Base-by-base conservation (phyloP, 2,113 vertebrate species). In the Rafetus swinhoei region DNA sequence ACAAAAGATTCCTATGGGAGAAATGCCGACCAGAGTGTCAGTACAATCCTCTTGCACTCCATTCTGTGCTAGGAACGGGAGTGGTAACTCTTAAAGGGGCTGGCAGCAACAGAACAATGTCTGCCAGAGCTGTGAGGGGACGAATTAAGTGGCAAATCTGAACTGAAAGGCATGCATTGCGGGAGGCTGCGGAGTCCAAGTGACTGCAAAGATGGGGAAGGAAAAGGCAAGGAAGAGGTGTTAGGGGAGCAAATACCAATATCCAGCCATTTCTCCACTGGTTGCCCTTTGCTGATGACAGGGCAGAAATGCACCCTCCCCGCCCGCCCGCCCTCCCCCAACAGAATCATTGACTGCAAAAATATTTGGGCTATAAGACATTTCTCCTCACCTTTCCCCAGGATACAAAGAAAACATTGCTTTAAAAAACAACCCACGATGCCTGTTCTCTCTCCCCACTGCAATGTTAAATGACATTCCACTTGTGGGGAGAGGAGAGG, bases 111-210 rank as follows among this genome's bases (percentile, higher is more conserved):
- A 97, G 85, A 93, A 89, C 62, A 92, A 93, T 82, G 22, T 84
- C 19, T 92, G 85, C 89, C 93, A 81, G 16, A 76, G 25, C 39
- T 0, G 21, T 57, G 90, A 77, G 32, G 65, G 62, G 65, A 72
- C 19, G n/a, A 72, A 69, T 32, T 18, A 35, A 21, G 62, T 27
- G 94, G 94, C 65, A 11, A 35, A 18, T 1, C 24, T 81, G 2
- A 94, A 96, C 92, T 35, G 54, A 96, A 96, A 97, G 89, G 90
- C 95, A 95, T 96, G 96, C 93, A 90, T 45, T 54, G 19, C 81
- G 35, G 74, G 21, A 6, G 89, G 81, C 86, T 90, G 90, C 91
- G 96, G 90, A 95, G 87, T 84, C 95, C 92, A 79, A 3, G 74
- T 65, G 87, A 93, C 53, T 86, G 91, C 85, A 72, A 90, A 90